Evolutionary conservation across 2,888 invertebrate genomes (phyloP).

Genomic region (Sminthurinus aureus): DNA sequence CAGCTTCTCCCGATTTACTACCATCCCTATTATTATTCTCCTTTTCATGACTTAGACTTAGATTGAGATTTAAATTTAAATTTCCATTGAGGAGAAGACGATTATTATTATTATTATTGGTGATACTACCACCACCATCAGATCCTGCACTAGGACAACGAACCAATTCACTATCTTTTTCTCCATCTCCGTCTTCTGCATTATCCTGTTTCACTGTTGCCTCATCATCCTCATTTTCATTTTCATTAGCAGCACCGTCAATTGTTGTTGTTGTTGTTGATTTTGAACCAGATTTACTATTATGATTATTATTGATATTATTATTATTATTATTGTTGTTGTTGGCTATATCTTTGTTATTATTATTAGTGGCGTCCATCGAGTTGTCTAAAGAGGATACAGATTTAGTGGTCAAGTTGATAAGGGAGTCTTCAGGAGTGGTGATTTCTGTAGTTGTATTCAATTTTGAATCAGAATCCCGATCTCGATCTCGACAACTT

Average conservation of each 20-base stretch:
- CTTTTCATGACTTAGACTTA: conserved; percentile 62
- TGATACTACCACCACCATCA: conserved; percentile 30
- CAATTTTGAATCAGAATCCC: conserved; percentile 29
- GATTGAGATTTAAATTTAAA: conserved; percentile 40
- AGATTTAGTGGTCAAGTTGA: conserved; percentile 39
- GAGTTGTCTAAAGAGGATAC: conserved; percentile 17
- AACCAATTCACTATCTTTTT: neutral
- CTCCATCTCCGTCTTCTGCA: conserved; percentile 39
- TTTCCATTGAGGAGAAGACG: conserved; percentile 34
- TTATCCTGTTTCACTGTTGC: neutral
- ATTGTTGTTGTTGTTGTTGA: neutral
- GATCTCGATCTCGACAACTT: conserved; percentile 8
- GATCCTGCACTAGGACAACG: conserved; percentile 23
- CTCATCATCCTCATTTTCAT: conserved; percentile 2
- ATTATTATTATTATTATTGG: neutral
- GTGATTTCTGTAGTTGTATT: conserved; percentile 31
- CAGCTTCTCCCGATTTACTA: conserved; percentile 69
- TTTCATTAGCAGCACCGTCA: neutral
- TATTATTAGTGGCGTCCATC: conserved; percentile 23
- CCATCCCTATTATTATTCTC: conserved; percentile 62
- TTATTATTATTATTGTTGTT: neutral
- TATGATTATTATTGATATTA: neutral
- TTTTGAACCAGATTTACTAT: neutral
- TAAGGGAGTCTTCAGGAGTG: conserved; percentile 33
- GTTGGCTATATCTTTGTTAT: neutral